Evolutionary conservation across 37 sponge, comb jelly and placozoan genomes (phyloP).

Genomic region (Petrosia ficiformis): DNA sequence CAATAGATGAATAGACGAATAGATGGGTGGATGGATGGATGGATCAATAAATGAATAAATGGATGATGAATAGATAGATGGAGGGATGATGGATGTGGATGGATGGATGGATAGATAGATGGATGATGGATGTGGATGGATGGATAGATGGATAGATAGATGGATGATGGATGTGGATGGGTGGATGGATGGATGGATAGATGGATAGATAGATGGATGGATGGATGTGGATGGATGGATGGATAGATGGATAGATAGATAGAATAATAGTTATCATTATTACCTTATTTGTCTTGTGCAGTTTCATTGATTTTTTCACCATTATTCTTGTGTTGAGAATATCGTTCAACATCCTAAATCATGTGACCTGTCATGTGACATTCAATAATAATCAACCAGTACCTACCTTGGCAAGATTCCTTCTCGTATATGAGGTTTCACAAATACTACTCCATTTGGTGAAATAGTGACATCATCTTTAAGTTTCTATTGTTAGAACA

Average conservation of each 20-base stretch:
- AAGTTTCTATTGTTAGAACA: slow-evolving; percentile 43
- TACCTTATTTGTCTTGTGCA: slow-evolving; percentile 74
- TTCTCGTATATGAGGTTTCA: slow-evolving; percentile 66
- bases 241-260: not conserved
- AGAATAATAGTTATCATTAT: not conserved
- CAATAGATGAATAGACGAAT: too few relatives aligned
- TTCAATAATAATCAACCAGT: not conserved
- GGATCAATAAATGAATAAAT: too few relatives aligned
- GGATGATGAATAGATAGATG: too few relatives aligned
- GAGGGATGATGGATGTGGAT: too few relatives aligned
- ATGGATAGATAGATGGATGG: not conserved
- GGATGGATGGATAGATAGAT: not conserved
- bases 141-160: not conserved
- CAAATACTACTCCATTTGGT: slow-evolving; percentile 93
- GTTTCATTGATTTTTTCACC: slow-evolving; percentile 94
- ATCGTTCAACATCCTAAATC: slow-evolving; percentile 86
- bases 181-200: not conserved
- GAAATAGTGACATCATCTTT: slow-evolving; percentile 78
- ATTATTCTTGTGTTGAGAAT: slow-evolving; percentile 91
- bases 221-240: not conserved
- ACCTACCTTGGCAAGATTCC: slow-evolving; percentile 86
- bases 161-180: too few relatives aligned
- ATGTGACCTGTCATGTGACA: not conserved
- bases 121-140: too few relatives aligned
- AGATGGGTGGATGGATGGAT: too few relatives aligned